Evolutionary conservation across 2,888 invertebrate species (phyloP).

Genomic region (Eristalis pertinax): DNA sequence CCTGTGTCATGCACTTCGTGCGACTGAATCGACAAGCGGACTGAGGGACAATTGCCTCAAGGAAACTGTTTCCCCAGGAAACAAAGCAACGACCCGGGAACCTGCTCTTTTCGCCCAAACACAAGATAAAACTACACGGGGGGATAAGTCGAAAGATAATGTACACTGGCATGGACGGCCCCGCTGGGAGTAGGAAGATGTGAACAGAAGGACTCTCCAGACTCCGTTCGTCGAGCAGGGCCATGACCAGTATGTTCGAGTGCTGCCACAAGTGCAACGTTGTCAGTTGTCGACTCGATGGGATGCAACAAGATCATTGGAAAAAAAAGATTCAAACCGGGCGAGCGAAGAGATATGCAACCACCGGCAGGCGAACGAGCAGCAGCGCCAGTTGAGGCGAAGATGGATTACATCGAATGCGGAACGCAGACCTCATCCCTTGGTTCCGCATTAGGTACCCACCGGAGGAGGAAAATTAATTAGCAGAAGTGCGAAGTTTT

Average conservation of each 20-base stretch:
- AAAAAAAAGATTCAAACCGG: neutral
- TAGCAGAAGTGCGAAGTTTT: conserved; percentile 46
- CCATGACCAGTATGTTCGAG: conserved; percentile 34
- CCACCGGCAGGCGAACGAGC: neutral
- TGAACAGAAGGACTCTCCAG: conserved; percentile 9
- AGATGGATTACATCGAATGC: conserved; percentile 25
- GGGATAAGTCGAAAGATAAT: conserved; percentile 22
- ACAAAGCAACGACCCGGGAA: conserved; percentile 18
- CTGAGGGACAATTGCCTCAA: conserved; percentile 6
- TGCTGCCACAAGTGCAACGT: conserved; percentile 3
- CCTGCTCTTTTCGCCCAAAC: neutral
- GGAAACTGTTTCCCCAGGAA: conserved; percentile 16
- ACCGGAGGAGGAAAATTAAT: conserved; percentile 30
- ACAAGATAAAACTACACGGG: conserved; percentile 32
- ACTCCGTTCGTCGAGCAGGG: neutral
- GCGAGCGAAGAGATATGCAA: neutral
- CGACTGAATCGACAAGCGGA: conserved; percentile 7
- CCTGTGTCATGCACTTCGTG: conserved; percentile 25
- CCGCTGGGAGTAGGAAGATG: neutral
- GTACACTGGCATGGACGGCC: neutral
- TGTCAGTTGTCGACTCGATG: neutral
- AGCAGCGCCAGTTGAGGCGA: conserved; percentile 21
- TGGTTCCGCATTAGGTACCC: neutral
- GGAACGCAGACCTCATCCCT: neutral
- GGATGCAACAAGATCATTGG: neutral